phyloP scores from a whole-genome alignment of 2,113 vertebrate genomes.

The Solea solea region DNA sequence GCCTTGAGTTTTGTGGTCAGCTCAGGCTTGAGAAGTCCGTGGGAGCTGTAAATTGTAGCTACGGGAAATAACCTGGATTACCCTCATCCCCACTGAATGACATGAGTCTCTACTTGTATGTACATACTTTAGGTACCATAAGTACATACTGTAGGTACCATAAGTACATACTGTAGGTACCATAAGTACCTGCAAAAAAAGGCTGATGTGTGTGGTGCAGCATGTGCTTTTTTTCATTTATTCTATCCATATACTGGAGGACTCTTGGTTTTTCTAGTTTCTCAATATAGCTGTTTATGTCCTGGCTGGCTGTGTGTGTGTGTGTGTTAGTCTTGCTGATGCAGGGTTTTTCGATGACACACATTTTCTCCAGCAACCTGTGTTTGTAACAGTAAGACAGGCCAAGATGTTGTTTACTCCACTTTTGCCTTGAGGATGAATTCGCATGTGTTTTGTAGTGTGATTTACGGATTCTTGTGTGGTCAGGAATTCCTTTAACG shows the following conservation, averaged over 20 bases:
- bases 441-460: background rate
- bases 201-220: background rate
- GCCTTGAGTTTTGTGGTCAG: background rate
- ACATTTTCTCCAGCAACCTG: background rate
- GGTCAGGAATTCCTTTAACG: background rate
- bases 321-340: background rate
- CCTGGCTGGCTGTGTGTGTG: background rate
- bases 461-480: constrained; percentile 6
- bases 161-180: background rate
- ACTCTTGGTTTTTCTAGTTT: background rate
- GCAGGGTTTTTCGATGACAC: background rate
- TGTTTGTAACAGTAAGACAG: constrained; percentile 4
- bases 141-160: too few species aligned
- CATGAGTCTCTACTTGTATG: background rate
- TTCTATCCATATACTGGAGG: background rate
- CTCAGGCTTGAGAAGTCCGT: background rate
- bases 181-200: background rate
- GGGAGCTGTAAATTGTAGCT: background rate
- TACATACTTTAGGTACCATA: background rate
- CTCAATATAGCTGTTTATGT: background rate
- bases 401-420: background rate
- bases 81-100: background rate
- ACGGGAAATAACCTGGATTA: background rate
- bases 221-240: background rate
- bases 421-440: background rate